Percentiles rank a stretch among this genome's conserved stretches.
Conservation (phyloP, 2,888 invertebrate species). For the Platerodrilus igneus region DNA sequence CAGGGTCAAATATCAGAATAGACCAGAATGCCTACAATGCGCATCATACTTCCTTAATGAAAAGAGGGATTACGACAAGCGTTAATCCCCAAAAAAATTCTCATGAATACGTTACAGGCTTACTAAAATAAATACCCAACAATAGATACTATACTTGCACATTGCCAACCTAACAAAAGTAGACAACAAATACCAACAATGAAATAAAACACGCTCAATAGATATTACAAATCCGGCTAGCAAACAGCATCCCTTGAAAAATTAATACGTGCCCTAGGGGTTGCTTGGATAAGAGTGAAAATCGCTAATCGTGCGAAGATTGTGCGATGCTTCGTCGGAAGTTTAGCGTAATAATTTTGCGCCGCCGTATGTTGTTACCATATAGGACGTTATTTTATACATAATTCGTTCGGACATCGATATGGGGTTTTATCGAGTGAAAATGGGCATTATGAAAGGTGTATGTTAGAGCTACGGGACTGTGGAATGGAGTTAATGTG, state of each 20-base stretch:
- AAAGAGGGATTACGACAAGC: conserved; percentile 40
- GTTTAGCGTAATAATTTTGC: conserved; percentile 45
- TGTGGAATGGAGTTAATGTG: conserved; percentile 49
- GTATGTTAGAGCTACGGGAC: conserved; percentile 40
- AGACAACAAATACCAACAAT: conserved; percentile 50
- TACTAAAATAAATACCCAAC: conserved; percentile 49
- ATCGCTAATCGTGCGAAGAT: too few species aligned
- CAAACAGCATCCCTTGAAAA: conserved; percentile 44
- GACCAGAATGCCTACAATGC: conserved; percentile 19
- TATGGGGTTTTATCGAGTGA: conserved; percentile 32
- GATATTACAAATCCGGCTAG: conserved; percentile 48
- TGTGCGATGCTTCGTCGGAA: too few species aligned
- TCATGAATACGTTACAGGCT: conserved; percentile 46
- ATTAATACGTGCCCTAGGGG: conserved; percentile 15
- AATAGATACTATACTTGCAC: conserved; percentile 48
- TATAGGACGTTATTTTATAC: conserved; percentile 37
- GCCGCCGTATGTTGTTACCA: conserved; percentile 41
- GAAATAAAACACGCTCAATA: conserved; percentile 51
- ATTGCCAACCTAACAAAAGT: conserved; percentile 47
- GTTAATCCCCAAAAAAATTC: conserved; percentile 44
- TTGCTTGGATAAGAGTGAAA: too few species aligned
- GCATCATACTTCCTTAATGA: conserved; percentile 25
- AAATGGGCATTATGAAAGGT: conserved; percentile 28
- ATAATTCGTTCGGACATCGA: conserved; percentile 48
- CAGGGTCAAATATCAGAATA: conserved; percentile 28